phyloP scores from a whole-genome alignment of 2,113 vertebrate species.

The Thymallus thymallus region DNA sequence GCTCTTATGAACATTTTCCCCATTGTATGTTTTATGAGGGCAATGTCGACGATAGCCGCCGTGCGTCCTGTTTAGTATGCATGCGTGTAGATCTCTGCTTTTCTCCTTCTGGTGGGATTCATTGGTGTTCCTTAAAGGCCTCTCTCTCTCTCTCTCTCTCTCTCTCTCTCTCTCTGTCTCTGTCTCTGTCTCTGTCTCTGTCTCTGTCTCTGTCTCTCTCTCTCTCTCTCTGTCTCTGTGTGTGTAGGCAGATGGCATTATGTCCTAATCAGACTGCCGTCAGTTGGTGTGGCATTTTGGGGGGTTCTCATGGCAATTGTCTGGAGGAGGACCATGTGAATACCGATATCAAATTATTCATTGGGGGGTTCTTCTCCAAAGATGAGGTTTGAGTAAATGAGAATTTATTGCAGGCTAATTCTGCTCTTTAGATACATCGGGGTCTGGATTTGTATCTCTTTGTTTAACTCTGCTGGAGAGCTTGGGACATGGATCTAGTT shows the following conservation, averaged over 20 bases:
- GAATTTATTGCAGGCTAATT: conserved; percentile 71
- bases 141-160: not conserved
- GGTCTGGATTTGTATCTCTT: conserved; percentile 46
- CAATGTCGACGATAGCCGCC: not conserved
- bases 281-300: conserved; percentile 70
- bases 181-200: not conserved
- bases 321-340: conserved; percentile 36
- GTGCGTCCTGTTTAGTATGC: not conserved
- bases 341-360: conserved; percentile 68
- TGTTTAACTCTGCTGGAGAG: not conserved
- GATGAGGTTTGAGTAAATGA: conserved; percentile 52
- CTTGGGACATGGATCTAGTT: not conserved
- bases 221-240: not conserved
- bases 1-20: not conserved
- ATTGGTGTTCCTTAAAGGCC: not conserved
- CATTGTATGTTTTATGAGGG: not conserved
- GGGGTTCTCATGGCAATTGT: conserved; percentile 57
- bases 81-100: not conserved
- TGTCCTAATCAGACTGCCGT: conserved; percentile 1
- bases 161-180: not conserved
- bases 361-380: conserved; percentile 20
- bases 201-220: not conserved
- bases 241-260: not conserved
- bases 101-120: not conserved
- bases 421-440: conserved; percentile 62